Conservation (phyloP, 2,888 invertebrate genomes). For the Theristus sp. region DNA sequence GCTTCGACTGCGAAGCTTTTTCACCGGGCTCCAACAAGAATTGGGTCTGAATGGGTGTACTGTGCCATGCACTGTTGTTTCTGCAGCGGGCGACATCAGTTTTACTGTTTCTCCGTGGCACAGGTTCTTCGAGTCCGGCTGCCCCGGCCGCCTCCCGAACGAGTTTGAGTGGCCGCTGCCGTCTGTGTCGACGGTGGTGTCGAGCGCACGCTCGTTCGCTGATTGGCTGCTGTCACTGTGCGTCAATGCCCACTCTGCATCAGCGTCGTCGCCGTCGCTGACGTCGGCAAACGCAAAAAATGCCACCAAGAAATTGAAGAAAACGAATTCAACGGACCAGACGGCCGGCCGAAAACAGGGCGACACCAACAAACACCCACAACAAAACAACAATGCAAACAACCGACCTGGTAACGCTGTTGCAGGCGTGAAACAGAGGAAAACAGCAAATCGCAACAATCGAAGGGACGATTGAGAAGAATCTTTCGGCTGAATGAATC, state of each 20-base stretch:
- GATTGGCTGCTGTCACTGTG: not conserved
- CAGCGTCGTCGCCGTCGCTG: too few species aligned
- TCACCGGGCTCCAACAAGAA: too few species aligned
- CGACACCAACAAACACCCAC: not conserved
- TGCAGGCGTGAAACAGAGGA: too few species aligned
- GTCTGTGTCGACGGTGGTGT: not conserved
- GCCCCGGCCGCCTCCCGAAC: constrained; percentile 5
- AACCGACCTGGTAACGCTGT: too few species aligned
- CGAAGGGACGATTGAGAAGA: too few species aligned
- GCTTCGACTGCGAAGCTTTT: too few species aligned
- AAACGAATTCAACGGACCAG: not conserved
- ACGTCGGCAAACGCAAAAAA: too few species aligned
- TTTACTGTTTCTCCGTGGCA: not conserved
- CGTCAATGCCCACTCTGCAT: too few species aligned
- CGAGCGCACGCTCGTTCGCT: not conserved
- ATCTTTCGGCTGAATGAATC: too few species aligned
- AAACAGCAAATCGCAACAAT: too few species aligned
- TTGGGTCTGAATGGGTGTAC: not conserved
- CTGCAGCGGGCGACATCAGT: not conserved
- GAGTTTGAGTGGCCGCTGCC: constrained; percentile 9
- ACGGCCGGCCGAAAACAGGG: not conserved
- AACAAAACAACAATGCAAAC: not conserved
- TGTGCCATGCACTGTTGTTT: not conserved
- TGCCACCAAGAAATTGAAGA: not conserved
- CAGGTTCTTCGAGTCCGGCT: constrained; percentile 23